A percentile compares a stretch with the other conserved stretches of the same genome.
These are phyloP conservation scores for Dinoponera quadriceps DNA, from an alignment of 1,140 invertebrate genomes.

Conservation along the genomic window DNA sequence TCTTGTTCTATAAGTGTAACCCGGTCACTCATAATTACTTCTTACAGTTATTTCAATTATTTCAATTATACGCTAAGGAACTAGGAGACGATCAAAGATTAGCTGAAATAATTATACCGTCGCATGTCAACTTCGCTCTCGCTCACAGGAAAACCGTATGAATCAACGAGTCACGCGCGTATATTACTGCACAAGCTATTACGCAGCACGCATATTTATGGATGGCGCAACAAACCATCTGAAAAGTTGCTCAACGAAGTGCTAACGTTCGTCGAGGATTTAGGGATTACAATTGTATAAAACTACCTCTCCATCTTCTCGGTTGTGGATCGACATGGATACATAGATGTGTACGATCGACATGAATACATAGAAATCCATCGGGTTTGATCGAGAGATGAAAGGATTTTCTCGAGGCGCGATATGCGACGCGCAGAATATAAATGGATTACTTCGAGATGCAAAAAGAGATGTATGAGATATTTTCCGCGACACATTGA, in stretches of 20 bases:
- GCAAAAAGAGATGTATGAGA: not conserved
- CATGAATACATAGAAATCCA: not conserved
- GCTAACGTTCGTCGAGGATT: not conserved
- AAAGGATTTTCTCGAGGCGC: not conserved
- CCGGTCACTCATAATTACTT: no score
- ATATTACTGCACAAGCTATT: slow-evolving; percentile 5
- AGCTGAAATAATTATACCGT: no score
- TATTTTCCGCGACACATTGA: not conserved
- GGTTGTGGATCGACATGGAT: not conserved
- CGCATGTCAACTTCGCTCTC: no score
- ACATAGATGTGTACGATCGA: no score
- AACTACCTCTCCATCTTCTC: not conserved
- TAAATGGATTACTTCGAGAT: not conserved
- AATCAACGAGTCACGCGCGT: no score
- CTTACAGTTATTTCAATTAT: no score
- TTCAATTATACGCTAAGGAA: no score
- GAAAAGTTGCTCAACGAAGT: slow-evolving; percentile 36
- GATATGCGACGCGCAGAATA: not conserved
- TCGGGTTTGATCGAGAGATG: not conserved
- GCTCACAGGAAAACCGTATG: no score
- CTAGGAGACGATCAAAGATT: no score
- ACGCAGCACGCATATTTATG: slow-evolving; percentile 11
- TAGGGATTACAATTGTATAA: slow-evolving; percentile 2
- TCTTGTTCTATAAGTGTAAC: no score
- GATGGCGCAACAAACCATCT: not conserved